Conservation (phyloP, 2,113 vertebrate genomes). For the Symphodus melops region DNA sequence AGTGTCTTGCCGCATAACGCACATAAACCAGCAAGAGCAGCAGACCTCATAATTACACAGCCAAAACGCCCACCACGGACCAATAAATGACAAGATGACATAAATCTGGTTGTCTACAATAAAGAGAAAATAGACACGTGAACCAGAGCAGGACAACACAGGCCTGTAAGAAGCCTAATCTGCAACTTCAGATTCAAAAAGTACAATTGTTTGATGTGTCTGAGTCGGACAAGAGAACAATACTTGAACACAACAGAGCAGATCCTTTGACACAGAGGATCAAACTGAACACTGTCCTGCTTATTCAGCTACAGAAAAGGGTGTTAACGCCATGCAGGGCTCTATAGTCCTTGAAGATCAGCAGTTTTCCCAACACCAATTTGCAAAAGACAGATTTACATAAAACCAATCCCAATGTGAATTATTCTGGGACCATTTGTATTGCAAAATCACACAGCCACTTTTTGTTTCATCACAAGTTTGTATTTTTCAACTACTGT, state of each 20-base stretch:
- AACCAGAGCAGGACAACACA: conserved; percentile 1
- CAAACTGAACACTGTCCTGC: background rate
- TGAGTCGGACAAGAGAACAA: conserved; percentile 5
- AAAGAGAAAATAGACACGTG: conserved; percentile 67
- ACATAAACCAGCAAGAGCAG: conserved; percentile 68
- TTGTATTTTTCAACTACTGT: too few species aligned
- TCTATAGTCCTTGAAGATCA: too few species aligned
- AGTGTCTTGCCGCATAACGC: conserved; percentile 53
- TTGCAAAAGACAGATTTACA: too few species aligned
- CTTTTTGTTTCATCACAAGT: too few species aligned
- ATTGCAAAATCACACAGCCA: too few species aligned
- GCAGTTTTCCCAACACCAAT: too few species aligned
- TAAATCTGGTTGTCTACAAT: conserved; percentile 58
- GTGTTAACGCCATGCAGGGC: background rate
- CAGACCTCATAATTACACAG: conserved; percentile 73
- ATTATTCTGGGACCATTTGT: too few species aligned
- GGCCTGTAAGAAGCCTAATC: conserved; percentile 34
- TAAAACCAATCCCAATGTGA: too few species aligned
- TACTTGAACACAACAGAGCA: background rate
- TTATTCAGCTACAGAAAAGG: background rate
- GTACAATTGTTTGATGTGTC: conserved; percentile 11
- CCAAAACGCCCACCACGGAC: conserved; percentile 47
- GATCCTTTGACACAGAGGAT: conserved; percentile 6
- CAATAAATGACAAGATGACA: conserved; percentile 64
- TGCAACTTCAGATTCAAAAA: conserved; percentile 5